Evolutionary conservation across 2,888 invertebrate species (phyloP).

Genomic region (Cylindroiulus punctatus): DNA sequence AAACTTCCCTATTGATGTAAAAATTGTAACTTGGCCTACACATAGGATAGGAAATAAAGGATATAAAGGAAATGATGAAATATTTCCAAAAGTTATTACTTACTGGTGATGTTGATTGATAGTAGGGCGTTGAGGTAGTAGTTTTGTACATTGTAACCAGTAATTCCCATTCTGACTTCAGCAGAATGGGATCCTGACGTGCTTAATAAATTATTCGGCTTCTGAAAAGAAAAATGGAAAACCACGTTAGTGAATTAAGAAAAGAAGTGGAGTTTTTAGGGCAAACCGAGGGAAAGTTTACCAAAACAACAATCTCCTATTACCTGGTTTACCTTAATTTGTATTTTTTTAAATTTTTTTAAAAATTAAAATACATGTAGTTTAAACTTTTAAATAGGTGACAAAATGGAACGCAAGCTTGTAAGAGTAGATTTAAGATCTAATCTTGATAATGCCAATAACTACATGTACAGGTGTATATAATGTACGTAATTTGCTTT

Average conservation of each 20-base stretch:
- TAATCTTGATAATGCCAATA: too few species aligned
- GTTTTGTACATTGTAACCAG: slow-evolving; percentile 34
- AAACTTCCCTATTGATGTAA: too few species aligned
- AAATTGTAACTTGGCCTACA: too few species aligned
- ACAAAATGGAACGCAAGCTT: too few species aligned
- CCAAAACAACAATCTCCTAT: background rate
- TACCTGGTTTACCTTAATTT: background rate
- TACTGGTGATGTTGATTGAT: slow-evolving; percentile 52
- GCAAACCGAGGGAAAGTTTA: background rate
- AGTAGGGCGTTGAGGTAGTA: slow-evolving; percentile 51
- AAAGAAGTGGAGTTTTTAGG: background rate
- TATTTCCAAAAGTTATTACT: background rate
- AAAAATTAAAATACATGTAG: too few species aligned
- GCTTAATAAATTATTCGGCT: slow-evolving; percentile 31
- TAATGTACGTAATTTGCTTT: too few species aligned
- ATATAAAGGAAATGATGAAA: too few species aligned
- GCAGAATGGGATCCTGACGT: background rate
- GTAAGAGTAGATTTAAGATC: too few species aligned
- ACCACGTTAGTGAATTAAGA: background rate
- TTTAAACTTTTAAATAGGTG: too few species aligned
- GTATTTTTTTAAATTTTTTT: too few species aligned
- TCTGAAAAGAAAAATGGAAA: background rate
- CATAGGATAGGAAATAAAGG: too few species aligned
- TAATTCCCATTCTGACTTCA: background rate
- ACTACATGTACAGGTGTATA: too few species aligned